Evolutionary conservation across 2,888 invertebrate species (phyloP).

Genomic region (Agrotis clavis): DNA sequence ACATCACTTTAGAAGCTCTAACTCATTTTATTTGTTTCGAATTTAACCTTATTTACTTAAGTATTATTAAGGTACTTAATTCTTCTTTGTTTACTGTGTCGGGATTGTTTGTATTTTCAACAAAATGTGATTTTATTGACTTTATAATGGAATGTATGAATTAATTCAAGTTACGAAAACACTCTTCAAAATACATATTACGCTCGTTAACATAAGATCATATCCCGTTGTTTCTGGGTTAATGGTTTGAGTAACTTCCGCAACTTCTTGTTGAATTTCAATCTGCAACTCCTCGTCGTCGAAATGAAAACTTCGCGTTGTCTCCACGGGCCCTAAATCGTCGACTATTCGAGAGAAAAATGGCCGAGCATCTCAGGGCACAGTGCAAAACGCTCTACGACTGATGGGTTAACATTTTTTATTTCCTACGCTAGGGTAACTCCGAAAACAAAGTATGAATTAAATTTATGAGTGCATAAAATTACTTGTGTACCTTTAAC

Average conservation of each 20-base stretch:
- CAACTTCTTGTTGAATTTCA: slow-evolving; percentile 25
- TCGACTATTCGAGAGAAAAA: slow-evolving; percentile 59
- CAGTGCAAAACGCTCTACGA: slow-evolving; percentile 58
- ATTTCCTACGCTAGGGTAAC: slow-evolving; percentile 66
- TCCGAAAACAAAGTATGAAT: slow-evolving; percentile 77
- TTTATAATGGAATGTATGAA: background rate
- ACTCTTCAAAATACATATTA: background rate
- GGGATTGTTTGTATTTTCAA: background rate
- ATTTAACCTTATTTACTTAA: slow-evolving; percentile 1
- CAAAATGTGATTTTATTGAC: background rate
- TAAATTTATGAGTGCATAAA: slow-evolving; percentile 82
- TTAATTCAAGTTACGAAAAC: too few relatives aligned
- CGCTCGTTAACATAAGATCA: background rate
- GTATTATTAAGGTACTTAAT: background rate
- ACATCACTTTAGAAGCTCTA: slow-evolving; percentile 3
- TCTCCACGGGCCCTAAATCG: slow-evolving; percentile 59
- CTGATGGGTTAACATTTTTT: slow-evolving; percentile 63
- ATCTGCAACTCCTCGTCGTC: slow-evolving; percentile 32
- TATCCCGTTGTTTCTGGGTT: background rate
- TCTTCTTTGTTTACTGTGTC: background rate
- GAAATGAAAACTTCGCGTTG: slow-evolving; percentile 43
- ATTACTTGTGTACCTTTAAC: slow-evolving; percentile 82
- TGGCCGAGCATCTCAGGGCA: slow-evolving; percentile 45
- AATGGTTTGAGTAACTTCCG: slow-evolving; percentile 1
- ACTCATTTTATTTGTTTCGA: background rate